Percentiles rank a stretch among this genome's conserved stretches.
Conservation (phyloP, 2,888 invertebrate species). For the Shargacucullia verbasci region DNA sequence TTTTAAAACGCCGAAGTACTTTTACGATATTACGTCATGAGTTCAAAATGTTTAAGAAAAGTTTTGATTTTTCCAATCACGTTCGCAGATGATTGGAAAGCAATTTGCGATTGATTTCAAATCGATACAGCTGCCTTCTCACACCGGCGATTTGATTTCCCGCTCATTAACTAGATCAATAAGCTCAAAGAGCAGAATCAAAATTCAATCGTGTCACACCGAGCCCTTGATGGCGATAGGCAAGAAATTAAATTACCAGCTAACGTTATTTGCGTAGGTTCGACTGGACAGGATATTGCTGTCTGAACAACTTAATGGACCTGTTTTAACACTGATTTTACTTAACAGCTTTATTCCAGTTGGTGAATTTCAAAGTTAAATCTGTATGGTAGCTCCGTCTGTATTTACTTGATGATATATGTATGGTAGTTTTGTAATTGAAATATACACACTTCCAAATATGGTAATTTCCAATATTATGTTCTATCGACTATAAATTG, state of each 20-base stretch:
- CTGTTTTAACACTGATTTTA: constrained; percentile 53
- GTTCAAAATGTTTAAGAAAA: constrained; percentile 27
- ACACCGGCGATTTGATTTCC: constrained; percentile 70
- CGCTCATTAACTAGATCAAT: constrained; percentile 67
- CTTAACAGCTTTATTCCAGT: constrained; percentile 36
- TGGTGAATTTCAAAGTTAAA: constrained; percentile 3
- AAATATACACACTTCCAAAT: too few relatives aligned
- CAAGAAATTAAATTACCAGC: constrained; percentile 66
- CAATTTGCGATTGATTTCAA: constrained; percentile 67
- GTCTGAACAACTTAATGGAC: constrained; percentile 64
- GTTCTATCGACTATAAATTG: too few relatives aligned
- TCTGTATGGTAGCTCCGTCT: too few relatives aligned
- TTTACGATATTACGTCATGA: constrained; percentile 24
- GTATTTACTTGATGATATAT: too few relatives aligned
- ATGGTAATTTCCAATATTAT: too few relatives aligned
- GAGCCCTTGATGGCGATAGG: constrained; percentile 54
- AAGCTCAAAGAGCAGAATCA: constrained; percentile 53
- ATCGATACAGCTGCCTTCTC: constrained; percentile 67
- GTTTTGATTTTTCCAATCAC: constrained; percentile 54
- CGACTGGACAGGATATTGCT: constrained; percentile 77
- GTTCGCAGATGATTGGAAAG: constrained; percentile 68
- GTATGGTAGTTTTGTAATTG: too few relatives aligned
- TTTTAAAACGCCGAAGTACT: constrained; percentile 20
- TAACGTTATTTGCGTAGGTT: constrained; percentile 59
- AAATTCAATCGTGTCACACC: constrained; percentile 61